These are phyloP conservation scores for Drosophila setifemur DNA, from an alignment of 1,140 invertebrate genomes.

Conservation along the genomic window DNA sequence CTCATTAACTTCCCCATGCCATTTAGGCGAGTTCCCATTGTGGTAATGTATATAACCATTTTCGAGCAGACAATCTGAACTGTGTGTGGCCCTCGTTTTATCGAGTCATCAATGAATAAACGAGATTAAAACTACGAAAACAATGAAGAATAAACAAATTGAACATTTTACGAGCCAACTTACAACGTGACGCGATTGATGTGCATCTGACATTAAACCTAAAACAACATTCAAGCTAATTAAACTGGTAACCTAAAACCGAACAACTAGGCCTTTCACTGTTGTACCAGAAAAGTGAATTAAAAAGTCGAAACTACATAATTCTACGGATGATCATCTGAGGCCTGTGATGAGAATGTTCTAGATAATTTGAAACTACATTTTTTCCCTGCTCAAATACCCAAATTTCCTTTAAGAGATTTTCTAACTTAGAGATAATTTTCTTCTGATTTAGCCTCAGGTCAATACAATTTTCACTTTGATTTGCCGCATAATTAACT, in stretches of 20 bases:
- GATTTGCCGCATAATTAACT: constrained; percentile 65
- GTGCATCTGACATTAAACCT: constrained; percentile 60
- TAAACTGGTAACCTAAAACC: constrained; percentile 44
- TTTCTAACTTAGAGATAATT: neutral
- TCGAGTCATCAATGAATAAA: constrained; percentile 39
- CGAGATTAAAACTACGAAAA: constrained; percentile 3
- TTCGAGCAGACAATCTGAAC: neutral
- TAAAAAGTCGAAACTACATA: neutral
- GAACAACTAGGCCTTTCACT: constrained; percentile 54
- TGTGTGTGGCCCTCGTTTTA: constrained; percentile 39
- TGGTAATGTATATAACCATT: constrained; percentile 1
- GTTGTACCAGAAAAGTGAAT: constrained; percentile 6
- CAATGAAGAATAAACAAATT: constrained; percentile 28
- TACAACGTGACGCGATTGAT: constrained; percentile 39
- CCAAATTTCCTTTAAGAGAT: neutral
- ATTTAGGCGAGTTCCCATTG: constrained; percentile 15
- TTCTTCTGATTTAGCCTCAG: neutral
- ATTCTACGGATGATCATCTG: neutral
- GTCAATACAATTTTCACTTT: constrained; percentile 45
- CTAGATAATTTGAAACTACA: neutral
- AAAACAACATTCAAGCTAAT: constrained; percentile 38
- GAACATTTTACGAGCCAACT: constrained; percentile 15
- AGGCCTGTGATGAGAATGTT: constrained; percentile 9
- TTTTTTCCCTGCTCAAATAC: neutral
- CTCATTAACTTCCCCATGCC: constrained; percentile 29